These are phyloP conservation scores for Sapayoa aenigma DNA, from an alignment of 2,113 vertebrate species.

Conservation along the genomic window DNA sequence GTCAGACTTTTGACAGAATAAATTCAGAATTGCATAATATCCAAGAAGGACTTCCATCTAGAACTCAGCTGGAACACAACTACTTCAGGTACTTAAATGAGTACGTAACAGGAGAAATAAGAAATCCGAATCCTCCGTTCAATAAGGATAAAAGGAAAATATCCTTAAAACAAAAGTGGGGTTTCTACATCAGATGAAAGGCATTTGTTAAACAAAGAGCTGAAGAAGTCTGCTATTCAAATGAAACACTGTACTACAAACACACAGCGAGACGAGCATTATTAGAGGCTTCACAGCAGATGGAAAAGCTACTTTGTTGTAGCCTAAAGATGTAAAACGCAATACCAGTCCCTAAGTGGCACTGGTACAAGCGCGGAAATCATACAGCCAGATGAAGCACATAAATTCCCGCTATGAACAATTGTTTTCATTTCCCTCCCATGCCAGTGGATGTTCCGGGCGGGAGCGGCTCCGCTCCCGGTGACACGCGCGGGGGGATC, in stretches of 20 bases:
- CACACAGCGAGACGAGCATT: conserved; percentile 10
- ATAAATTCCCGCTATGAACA: conserved; percentile 93
- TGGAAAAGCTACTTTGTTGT: conserved; percentile 82
- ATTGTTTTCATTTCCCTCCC: conserved; percentile 83
- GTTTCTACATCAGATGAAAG: background rate
- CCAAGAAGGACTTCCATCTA: background rate
- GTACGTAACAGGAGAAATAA: background rate
- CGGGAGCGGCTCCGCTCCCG: too few species aligned
- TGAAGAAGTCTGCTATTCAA: conserved; percentile 31
- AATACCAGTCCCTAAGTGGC: conserved; percentile 85
- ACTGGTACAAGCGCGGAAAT: conserved; percentile 78
- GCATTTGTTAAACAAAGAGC: conserved; percentile 22
- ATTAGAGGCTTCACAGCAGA: conserved; percentile 70
- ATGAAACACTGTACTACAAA: conserved; percentile 18
- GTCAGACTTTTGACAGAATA: background rate
- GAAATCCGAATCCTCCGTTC: background rate
- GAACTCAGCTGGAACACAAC: background rate
- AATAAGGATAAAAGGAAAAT: background rate
- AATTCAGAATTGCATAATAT: background rate
- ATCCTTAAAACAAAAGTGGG: background rate
- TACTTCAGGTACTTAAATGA: background rate
- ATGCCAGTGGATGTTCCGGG: conserved; percentile 74
- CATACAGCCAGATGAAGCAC: conserved; percentile 90
- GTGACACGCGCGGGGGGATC: too few species aligned
- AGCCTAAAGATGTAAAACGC: conserved; percentile 82